These are phyloP conservation scores for Tetheella fluctuosa DNA, from an alignment of 2,888 invertebrate genomes.

Conservation along the genomic window DNA sequence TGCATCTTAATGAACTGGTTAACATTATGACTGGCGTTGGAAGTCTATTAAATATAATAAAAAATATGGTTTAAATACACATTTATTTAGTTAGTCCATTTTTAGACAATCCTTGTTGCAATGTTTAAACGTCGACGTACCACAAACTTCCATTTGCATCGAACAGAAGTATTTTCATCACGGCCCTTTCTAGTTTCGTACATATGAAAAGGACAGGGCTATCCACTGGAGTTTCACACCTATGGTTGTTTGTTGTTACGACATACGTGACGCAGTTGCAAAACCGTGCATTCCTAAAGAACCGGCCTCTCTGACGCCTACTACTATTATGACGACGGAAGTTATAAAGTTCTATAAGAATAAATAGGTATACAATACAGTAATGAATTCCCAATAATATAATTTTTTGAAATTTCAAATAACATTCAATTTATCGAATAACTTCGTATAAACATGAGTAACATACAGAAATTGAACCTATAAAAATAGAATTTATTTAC, in stretches of 20 bases:
- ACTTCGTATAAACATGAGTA: neutral
- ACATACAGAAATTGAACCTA: neutral
- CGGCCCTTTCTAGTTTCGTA: neutral
- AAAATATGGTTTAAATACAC: too few relatives aligned
- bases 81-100: too few relatives aligned
- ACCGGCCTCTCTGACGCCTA: slow-evolving; percentile 16
- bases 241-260: slow-evolving; percentile 4
- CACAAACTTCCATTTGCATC: too few relatives aligned
- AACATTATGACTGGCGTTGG: slow-evolving; percentile 10
- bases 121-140: too few relatives aligned
- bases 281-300: slow-evolving; percentile 25
- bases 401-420: neutral
- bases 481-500: neutral
- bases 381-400: neutral
- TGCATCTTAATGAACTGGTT: slow-evolving; percentile 9
- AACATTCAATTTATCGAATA: neutral
- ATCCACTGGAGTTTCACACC: neutral
- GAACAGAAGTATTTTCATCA: too few relatives aligned
- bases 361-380: neutral
- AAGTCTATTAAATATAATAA: neutral
- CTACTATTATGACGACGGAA: slow-evolving; percentile 32
- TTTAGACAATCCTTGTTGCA: too few relatives aligned
- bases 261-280: slow-evolving; percentile 21
- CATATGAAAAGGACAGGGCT: slow-evolving; percentile 1
- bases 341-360: slow-evolving; percentile 20